Conservation (phyloP, 2,888 invertebrate species). For the Conops quadrifasciatus region DNA sequence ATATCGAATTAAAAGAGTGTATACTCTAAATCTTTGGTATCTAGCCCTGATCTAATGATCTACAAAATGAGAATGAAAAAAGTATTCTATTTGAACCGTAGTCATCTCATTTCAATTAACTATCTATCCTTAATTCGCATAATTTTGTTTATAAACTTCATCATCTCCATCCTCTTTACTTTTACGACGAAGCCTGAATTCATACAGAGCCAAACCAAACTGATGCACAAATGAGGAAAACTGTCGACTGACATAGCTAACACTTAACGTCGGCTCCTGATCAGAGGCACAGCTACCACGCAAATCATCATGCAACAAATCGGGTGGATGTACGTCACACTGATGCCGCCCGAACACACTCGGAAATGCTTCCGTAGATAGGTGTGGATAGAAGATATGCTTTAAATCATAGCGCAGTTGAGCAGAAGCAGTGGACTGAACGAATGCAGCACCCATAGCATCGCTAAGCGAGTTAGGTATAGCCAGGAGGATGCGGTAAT, state of each 20-base stretch:
- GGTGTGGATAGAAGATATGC: slow-evolving; percentile 77
- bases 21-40: too few species aligned
- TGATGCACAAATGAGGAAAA: slow-evolving; percentile 65
- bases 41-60: too few species aligned
- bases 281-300: slow-evolving; percentile 56
- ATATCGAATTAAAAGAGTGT: too few species aligned
- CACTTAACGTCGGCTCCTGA: slow-evolving; percentile 47
- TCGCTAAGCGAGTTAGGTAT: slow-evolving; percentile 74
- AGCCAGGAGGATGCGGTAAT: slow-evolving; percentile 75
- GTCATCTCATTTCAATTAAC: too few species aligned
- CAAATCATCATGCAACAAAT: slow-evolving; percentile 55
- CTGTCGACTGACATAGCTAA: slow-evolving; percentile 55
- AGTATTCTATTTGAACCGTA: too few species aligned
- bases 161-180: too few species aligned
- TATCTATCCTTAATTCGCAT: too few species aligned
- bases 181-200: slow-evolving; percentile 61
- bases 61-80: too few species aligned
- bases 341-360: slow-evolving; percentile 66
- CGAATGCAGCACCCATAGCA: slow-evolving; percentile 65
- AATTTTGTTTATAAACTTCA: too few species aligned
- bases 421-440: slow-evolving; percentile 54
- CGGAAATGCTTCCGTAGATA: slow-evolving; percentile 79
- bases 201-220: slow-evolving; percentile 67
- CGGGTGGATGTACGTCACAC: slow-evolving; percentile 59
- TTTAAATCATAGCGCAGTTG: slow-evolving; percentile 67